Base-by-base conservation (phyloP, 2,888 invertebrate genomes). In the Cataglyphis cursor region DNA sequence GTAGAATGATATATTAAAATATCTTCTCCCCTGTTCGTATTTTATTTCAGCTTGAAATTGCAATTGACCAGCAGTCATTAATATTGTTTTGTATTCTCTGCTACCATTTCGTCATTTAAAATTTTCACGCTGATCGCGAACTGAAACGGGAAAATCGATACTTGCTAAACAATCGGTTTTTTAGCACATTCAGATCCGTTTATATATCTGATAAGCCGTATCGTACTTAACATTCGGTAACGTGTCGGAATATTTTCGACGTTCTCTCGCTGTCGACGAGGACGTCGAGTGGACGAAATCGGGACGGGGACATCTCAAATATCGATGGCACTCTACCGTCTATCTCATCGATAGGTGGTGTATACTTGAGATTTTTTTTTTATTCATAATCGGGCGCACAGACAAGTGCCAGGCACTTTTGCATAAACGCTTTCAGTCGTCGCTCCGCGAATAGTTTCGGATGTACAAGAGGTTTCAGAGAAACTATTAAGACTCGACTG, bases 341-440 rank as follows among this genome's bases (percentile, higher is more conserved):
- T n/a, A 54, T 54, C 28, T 4, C 51, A 10, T 64, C 41, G 31
- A 41, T 3, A 38, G 21, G 54, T 9, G 31, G 18, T 48, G 18
- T 8, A 51, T 38, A 61, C 18, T 28, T 48, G 59, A 82, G 2
- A 76, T 68, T 82, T 82, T 76, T 38, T 68, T 76, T 66, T 41
- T 28, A 68, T 48, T 76, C 68, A 66, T 24, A 18, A 57, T 57
- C 65, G 41, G 4, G 57, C 65, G 35, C n/a, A 24, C 8, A 24
- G 12, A 54, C 8, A 28, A 31, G 15, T 54, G n/a, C 6, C 28
- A 66, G 28, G 10, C 0, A 66, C 15, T 66, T 76, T 28, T 21
- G 15, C 54, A 28, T 12, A 24, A 75, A 38, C 12, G n/a, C 24
- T 64, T 65, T 12, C 24, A 54, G 44, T 38, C 18, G 15, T 44